These are phyloP conservation scores for Tragelaphus strepsiceros DNA, from an alignment of 2,113 vertebrate genomes.

Conservation along the genomic window DNA sequence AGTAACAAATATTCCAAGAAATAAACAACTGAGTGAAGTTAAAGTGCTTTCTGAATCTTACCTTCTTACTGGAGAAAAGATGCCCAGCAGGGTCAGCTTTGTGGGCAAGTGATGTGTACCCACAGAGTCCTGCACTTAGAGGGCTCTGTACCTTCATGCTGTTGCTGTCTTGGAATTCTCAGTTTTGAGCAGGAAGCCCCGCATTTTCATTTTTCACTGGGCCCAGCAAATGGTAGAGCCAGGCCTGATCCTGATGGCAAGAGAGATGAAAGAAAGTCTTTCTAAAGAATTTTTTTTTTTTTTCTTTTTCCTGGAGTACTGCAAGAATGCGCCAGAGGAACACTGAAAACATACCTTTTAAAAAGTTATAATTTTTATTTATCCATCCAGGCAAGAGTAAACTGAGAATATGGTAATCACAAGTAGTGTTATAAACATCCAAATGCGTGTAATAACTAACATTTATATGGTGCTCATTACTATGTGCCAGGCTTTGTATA, in stretches of 20 bases:
- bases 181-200: not conserved
- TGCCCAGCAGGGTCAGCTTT: not conserved
- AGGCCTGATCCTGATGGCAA: not conserved
- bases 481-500: not conserved
- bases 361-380: not conserved
- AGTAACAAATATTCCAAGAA: constrained; percentile 1
- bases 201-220: not conserved
- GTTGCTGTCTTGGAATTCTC: not conserved
- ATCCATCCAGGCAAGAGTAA: not conserved
- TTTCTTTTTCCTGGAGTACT: not conserved
- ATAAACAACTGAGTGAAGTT: not conserved
- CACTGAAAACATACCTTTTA: not conserved
- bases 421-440: not conserved
- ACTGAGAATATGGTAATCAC: not conserved
- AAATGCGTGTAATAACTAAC: not conserved
- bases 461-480: not conserved
- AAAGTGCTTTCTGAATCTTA: not conserved
- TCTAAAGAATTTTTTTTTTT: not conserved
- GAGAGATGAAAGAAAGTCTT: not conserved
- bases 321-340: not conserved
- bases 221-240: not conserved
- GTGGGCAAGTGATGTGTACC: rapidly evolving
- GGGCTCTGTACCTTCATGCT: not conserved
- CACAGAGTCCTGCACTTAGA: not conserved
- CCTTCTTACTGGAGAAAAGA: not conserved